phyloP scores from a whole-genome alignment of 2,888 invertebrate genomes.

The Portevinia maculata region DNA sequence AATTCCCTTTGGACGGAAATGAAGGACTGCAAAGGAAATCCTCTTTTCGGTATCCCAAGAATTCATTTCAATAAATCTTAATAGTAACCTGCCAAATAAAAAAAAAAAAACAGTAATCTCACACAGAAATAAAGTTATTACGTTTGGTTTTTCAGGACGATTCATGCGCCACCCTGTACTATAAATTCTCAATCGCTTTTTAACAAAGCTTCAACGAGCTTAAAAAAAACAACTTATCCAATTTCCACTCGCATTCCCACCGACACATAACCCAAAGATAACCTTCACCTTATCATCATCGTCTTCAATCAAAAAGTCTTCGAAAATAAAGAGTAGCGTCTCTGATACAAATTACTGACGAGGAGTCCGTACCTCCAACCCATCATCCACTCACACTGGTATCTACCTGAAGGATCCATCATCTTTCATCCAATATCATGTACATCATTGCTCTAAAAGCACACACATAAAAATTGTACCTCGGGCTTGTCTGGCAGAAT shows the following conservation, averaged over 20 bases:
- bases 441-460: conserved; percentile 21
- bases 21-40: too few species aligned
- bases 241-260: conserved; percentile 10
- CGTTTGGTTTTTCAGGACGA: too few species aligned
- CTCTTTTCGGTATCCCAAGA: too few species aligned
- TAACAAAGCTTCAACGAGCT: background rate
- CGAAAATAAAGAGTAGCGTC: conserved; percentile 7
- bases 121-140: too few species aligned
- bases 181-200: too few species aligned
- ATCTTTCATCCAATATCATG: conserved; percentile 48
- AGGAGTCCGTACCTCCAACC: background rate
- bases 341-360: conserved; percentile 36
- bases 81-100: too few species aligned
- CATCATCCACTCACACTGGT: background rate
- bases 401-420: conserved; percentile 49
- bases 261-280: conserved; percentile 25
- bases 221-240: conserved; percentile 19
- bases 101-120: too few species aligned
- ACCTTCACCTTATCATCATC: conserved; percentile 31
- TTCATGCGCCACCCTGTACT: too few species aligned
- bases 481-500: background rate
- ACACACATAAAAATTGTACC: conserved; percentile 12
- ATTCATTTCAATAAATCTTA: too few species aligned
- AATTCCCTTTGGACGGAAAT: too few species aligned
- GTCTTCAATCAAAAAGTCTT: conserved; percentile 48